These are phyloP conservation scores for Platyscapa corneri DNA, from an alignment of 1,140 invertebrate genomes.

Conservation along the genomic window DNA sequence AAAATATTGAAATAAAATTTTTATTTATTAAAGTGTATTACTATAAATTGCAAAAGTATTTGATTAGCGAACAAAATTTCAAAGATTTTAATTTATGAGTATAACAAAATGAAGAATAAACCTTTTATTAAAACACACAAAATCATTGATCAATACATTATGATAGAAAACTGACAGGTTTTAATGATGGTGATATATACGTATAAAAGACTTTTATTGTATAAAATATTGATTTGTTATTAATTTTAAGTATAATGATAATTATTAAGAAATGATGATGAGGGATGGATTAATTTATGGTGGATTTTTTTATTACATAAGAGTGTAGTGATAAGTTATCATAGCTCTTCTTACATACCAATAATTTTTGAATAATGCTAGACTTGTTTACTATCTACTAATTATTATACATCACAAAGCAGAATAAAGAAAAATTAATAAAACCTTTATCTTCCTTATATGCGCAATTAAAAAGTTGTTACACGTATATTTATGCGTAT, in stretches of 20 bases:
- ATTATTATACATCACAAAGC: not conserved
- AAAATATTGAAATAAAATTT: not conserved
- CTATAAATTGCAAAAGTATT: not conserved
- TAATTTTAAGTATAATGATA: slow-evolving; percentile 45
- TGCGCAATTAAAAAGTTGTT: slow-evolving; percentile 44
- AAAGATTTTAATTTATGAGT: not conserved
- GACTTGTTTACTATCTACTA: slow-evolving; percentile 19
- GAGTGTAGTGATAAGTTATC: slow-evolving; percentile 39
- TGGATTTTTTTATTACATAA: slow-evolving; percentile 39
- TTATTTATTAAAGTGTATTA: not conserved
- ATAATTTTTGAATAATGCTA: slow-evolving; percentile 17
- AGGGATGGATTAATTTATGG: slow-evolving; percentile 48
- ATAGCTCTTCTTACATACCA: slow-evolving; percentile 30
- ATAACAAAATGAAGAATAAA: not conserved
- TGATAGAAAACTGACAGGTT: not conserved
- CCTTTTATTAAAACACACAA: not conserved
- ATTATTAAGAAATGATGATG: slow-evolving; percentile 32
- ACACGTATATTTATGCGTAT: slow-evolving; percentile 20
- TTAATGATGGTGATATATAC: not conserved
- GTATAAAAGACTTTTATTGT: slow-evolving; percentile 36
- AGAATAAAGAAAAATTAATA: slow-evolving; percentile 30
- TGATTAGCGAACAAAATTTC: not conserved
- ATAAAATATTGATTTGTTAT: slow-evolving; percentile 46
- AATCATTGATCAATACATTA: not conserved
- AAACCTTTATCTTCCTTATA: slow-evolving; percentile 40